phyloP scores from a whole-genome alignment of 2,113 vertebrate species.

The Macaca mulatta region DNA sequence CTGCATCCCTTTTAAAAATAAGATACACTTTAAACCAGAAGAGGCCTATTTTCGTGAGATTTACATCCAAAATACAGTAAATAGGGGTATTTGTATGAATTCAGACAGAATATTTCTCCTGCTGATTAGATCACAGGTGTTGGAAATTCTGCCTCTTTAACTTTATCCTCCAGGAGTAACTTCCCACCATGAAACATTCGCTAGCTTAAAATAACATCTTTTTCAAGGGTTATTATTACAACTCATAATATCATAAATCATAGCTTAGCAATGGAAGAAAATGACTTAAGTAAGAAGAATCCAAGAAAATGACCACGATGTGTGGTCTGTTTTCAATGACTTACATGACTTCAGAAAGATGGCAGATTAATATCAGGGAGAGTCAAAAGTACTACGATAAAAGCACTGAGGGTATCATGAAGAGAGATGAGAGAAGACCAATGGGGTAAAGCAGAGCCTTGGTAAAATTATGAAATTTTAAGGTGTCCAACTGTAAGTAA shows the following conservation, averaged over 20 bases:
- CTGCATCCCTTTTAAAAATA: neutral
- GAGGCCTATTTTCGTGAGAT: neutral
- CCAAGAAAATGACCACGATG: neutral
- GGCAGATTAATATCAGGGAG: neutral
- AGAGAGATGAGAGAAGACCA: neutral
- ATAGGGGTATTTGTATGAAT: neutral
- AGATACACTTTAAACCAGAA: neutral
- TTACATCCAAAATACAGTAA: neutral
- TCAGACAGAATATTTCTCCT: neutral
- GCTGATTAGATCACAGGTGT: neutral
- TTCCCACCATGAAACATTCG: neutral
- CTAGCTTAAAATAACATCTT: neutral
- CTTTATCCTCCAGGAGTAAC: neutral
- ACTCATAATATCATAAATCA: neutral
- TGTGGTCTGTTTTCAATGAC: neutral
- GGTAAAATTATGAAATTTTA: neutral
- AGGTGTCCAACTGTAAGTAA: neutral
- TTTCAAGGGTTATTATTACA: neutral
- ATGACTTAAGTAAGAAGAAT: neutral
- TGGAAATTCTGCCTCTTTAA: slow-evolving; percentile 13
- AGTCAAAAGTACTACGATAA: neutral
- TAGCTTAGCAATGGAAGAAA: neutral
- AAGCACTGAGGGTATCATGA: neutral
- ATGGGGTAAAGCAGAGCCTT: neutral
- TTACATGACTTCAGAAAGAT: neutral